Percentiles rank a stretch among this genome's conserved stretches.
phyloP scores from a whole-genome alignment of 2,797 vertebrate species.

The Varecia variegata region DNA sequence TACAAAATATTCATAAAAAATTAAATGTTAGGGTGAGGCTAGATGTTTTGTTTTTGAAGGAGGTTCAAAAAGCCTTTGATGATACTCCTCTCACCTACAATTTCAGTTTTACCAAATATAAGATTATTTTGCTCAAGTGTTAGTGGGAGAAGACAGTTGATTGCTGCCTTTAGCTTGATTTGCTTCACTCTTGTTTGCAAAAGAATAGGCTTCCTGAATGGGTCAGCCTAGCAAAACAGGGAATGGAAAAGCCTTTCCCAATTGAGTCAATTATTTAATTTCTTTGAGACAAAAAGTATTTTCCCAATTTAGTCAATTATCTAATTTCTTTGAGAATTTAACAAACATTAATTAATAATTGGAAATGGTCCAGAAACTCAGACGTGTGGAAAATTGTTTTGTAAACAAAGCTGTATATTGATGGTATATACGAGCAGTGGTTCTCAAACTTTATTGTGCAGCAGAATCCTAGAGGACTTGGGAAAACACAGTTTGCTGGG shows the following conservation, averaged over 20 bases:
- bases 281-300: not conserved
- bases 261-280: not conserved
- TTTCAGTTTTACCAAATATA: constrained; percentile 14
- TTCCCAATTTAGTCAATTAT: not conserved
- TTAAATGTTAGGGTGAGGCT: not conserved
- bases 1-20: constrained; percentile 3
- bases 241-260: not conserved
- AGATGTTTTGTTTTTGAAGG: constrained; percentile 21
- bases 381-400: not conserved
- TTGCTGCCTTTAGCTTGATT: not conserved
- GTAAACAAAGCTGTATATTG: not conserved
- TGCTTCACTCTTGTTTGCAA: not conserved
- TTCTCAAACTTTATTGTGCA: not conserved
- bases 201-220: constrained; percentile 45
- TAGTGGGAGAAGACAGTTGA: not conserved
- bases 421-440: not conserved
- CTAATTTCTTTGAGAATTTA: not conserved
- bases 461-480: not conserved
- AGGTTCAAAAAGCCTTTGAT: not conserved
- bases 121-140: constrained; percentile 22
- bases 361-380: not conserved
- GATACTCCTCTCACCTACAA: not conserved
- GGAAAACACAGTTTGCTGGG: not conserved
- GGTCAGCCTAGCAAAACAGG: constrained; percentile 44
- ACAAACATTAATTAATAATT: not conserved